Base-by-base conservation (phyloP, 2,888 invertebrate genomes). In the Drosophila prolongata region DNA sequence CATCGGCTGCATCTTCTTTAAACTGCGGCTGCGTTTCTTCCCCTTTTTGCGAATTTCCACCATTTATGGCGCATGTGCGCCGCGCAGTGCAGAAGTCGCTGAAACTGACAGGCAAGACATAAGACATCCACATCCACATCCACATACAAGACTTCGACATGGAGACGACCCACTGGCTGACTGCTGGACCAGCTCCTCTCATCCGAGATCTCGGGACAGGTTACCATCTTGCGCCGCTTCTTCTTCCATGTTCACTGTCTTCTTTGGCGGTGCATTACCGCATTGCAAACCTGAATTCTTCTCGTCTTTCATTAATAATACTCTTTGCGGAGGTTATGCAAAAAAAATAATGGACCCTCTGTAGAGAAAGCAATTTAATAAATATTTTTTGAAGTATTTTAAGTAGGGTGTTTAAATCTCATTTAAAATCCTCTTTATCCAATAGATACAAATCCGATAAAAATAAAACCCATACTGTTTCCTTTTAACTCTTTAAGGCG, bases 201-300 rank as follows among this genome's bases (percentile, higher is more conserved):
- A 19, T 9, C 65, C 4, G 38, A 38, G 30, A 35, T 47, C 53
- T 16, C 8, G 37, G 42, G 67, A 43, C 66, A 42, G 66, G 67
- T 66, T 49, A 13, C 49, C 54, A 47, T 24, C 24, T 24, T 24
- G 24, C 4, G 24, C 24, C 4, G 30, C 30, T 9, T 30, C 30
- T 30, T 30, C 30, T 24, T 8, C 30, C 30, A 9, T 66, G 44
- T 43, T 34, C 53, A 8, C 27, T 16, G 46, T 54, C 40, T 35
- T 56, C 50, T 27, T 37, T 42, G 44, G 68, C 62, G 55, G 82
- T 78, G 87, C 87, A 83, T 87, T 83, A 83, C 83, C 83, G 85
- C 83, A 83, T 87, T 83, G 85, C 67, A 83, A 83, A 83, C 83
- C 83, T 83, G 83, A 87, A 83, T 83, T 83, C 83, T 77, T 81